These are phyloP conservation scores for Cichladusa arquata DNA, from an alignment of 2,113 vertebrate species.

Conservation along the genomic window DNA sequence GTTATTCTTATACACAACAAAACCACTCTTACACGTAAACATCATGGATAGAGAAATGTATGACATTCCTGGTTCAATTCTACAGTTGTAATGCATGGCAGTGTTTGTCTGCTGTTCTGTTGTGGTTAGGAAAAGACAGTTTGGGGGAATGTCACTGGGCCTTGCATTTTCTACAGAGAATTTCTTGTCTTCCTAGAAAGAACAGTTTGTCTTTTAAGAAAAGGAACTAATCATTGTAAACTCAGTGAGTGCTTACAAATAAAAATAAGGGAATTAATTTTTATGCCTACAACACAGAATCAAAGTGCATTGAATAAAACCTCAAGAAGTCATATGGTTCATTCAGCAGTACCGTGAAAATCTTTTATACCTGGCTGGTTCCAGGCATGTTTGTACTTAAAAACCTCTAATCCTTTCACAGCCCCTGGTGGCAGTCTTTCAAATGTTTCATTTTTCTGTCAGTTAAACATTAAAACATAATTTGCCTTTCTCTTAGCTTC, in stretches of 20 bases:
- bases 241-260: not conserved
- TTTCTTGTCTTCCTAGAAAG: not conserved
- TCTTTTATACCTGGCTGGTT: not conserved
- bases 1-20: not conserved
- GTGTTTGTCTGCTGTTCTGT: not conserved
- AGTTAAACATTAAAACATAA: not conserved
- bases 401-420: not conserved
- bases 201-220: not conserved
- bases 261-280: not conserved
- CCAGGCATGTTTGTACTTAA: not conserved
- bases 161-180: not conserved
- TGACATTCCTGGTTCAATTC: not conserved
- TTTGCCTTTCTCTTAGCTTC: not conserved
- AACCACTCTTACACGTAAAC: not conserved
- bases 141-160: not conserved
- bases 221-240: not conserved
- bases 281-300: not conserved
- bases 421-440: not conserved
- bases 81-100: not conserved
- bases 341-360: not conserved
- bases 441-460: not conserved
- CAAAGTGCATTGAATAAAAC: not conserved
- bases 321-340: not conserved
- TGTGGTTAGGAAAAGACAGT: not conserved
- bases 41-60: fast-evolving